Percentiles rank a stretch among this genome's conserved stretches.
phyloP scores from a whole-genome alignment of 2,888 invertebrate species.

The Hypercompe scribonia region DNA sequence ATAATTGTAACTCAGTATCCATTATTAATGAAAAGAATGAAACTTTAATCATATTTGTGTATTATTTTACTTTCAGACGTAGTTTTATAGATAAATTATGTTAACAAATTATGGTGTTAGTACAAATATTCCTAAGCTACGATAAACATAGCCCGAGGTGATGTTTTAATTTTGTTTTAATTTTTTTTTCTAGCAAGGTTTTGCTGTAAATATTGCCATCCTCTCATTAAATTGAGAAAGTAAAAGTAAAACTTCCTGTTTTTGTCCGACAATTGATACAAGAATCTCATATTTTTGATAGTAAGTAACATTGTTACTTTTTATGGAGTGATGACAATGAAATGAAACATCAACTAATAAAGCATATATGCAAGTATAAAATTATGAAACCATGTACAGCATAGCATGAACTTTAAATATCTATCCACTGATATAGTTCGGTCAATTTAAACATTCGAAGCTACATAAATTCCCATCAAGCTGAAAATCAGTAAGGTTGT shows the following conservation, averaged over 20 bases:
- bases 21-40: neutral
- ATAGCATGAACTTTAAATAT: no score
- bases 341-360: neutral
- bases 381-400: neutral
- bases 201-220: neutral
- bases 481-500: no score
- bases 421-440: no score
- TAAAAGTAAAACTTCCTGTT: no score
- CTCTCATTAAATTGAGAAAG: neutral
- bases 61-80: neutral
- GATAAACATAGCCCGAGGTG: neutral
- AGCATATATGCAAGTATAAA: neutral
- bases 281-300: neutral
- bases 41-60: neutral
- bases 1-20: neutral
- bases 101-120: neutral
- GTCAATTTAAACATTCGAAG: no score
- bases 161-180: neutral
- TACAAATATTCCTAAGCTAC: neutral
- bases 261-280: neutral
- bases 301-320: no score
- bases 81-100: neutral
- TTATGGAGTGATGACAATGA: neutral
- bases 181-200: neutral
- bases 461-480: no score